phyloP scores from a whole-genome alignment of 2,797 vertebrate species.

The Rallus crepitans region DNA sequence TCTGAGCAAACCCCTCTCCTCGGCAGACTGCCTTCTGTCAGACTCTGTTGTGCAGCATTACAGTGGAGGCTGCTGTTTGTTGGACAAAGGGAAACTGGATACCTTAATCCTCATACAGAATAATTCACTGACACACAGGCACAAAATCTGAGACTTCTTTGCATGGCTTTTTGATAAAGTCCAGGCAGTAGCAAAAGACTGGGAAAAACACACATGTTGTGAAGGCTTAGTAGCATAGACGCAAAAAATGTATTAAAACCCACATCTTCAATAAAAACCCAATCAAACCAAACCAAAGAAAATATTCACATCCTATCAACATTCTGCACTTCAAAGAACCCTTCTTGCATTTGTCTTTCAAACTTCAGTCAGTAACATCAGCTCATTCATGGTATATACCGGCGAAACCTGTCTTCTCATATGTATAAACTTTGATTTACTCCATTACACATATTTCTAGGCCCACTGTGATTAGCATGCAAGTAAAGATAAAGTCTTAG shows the following conservation, averaged over 20 bases:
- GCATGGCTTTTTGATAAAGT: not conserved
- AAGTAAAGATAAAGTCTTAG: not conserved
- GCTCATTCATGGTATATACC: not conserved
- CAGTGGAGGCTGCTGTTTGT: not conserved
- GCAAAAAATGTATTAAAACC: not conserved
- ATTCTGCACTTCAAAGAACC: not conserved
- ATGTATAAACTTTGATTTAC: not conserved
- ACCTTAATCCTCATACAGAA: not conserved
- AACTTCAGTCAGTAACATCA: not conserved
- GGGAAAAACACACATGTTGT: not conserved
- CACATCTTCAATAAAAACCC: not conserved
- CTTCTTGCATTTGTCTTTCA: not conserved
- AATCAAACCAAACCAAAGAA: too few species aligned
- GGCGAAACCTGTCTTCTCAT: not conserved
- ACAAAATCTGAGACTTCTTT: not conserved
- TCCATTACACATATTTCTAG: not conserved
- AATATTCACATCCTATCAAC: not conserved
- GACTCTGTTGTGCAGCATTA: not conserved
- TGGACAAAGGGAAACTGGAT: not conserved
- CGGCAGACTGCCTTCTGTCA: not conserved
- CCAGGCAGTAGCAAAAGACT: not conserved
- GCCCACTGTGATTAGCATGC: not conserved
- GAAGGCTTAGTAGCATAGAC: not conserved
- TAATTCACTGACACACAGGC: not conserved
- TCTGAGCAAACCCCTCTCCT: not conserved